Evolutionary conservation across 2,888 invertebrate genomes (phyloP).

Genomic region (Napeogenes inachia): DNA sequence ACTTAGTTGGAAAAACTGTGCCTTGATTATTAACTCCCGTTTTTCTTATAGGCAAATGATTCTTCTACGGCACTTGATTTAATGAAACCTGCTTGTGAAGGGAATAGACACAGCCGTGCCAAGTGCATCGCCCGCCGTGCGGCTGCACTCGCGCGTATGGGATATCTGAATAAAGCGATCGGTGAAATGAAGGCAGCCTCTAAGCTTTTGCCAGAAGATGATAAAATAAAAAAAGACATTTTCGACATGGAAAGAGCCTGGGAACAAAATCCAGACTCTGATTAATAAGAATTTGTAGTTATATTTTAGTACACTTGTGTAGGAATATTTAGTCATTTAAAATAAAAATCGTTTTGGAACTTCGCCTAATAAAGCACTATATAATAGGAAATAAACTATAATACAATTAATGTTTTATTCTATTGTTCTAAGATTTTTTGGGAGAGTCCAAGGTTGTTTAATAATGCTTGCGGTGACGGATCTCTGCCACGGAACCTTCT

Average conservation of each 20-base stretch:
- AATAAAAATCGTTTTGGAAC: constrained; percentile 27
- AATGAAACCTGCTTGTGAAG: constrained; percentile 83
- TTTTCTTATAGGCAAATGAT: constrained; percentile 61
- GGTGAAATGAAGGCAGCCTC: constrained; percentile 86
- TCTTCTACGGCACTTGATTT: constrained; percentile 84
- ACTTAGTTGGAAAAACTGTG: background rate
- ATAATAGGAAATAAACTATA: constrained; percentile 48
- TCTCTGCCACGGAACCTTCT: constrained; percentile 94
- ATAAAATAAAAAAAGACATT: constrained; percentile 78
- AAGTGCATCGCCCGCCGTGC: constrained; percentile 86
- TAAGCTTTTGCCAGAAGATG: constrained; percentile 80
- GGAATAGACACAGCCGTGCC: constrained; percentile 83
- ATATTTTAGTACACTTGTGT: background rate
- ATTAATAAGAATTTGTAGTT: constrained; percentile 35
- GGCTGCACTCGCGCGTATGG: constrained; percentile 83
- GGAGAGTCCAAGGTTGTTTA: constrained; percentile 80
- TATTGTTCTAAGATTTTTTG: constrained; percentile 56
- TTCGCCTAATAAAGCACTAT: constrained; percentile 38
- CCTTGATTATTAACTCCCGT: no score
- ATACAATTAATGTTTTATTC: constrained; percentile 35
- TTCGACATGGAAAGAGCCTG: constrained; percentile 87
- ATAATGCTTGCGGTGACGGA: constrained; percentile 89
- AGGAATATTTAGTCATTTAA: constrained; percentile 13
- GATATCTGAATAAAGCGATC: constrained; percentile 82
- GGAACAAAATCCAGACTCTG: constrained; percentile 84